Conservation (phyloP, 2,888 invertebrate species). For the Exephanes ischioxanthus region DNA sequence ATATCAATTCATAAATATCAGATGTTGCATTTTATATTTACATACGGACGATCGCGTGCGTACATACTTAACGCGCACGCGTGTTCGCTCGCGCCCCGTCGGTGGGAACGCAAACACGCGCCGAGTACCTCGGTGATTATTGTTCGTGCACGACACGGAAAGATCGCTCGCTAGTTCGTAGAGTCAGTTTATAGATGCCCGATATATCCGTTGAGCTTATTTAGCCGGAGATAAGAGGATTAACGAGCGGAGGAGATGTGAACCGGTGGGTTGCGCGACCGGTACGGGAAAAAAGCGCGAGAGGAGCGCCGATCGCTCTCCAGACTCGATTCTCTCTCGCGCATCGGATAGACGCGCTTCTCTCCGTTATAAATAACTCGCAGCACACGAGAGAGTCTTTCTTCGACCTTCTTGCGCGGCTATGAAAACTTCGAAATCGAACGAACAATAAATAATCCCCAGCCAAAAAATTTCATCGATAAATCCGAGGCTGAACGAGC, state of each 20-base stretch:
- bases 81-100: constrained; percentile 6
- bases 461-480: constrained; percentile 34
- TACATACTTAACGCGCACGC: neutral
- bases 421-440: constrained; percentile 29
- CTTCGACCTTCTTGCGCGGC: constrained; percentile 22
- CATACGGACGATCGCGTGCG: neutral
- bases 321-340: constrained; percentile 38
- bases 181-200: constrained; percentile 69
- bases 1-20: constrained; percentile 37
- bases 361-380: neutral
- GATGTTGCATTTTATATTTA: constrained; percentile 24
- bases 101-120: constrained; percentile 12
- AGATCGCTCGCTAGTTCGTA: constrained; percentile 59
- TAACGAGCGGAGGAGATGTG: constrained; percentile 60
- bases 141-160: constrained; percentile 51
- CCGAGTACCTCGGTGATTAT: constrained; percentile 53
- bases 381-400: constrained; percentile 24
- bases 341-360: neutral
- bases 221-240: constrained; percentile 72
- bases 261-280: constrained; percentile 46
- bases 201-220: constrained; percentile 69
- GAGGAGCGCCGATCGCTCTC: constrained; percentile 15
- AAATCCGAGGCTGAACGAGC: constrained; percentile 10
- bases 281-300: constrained; percentile 6
- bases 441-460: constrained; percentile 32